Evolutionary conservation across 2,888 invertebrate species (phyloP), one percentile per base, ranked within the genome.

Genomic region (Drosophila emarginata): DNA sequence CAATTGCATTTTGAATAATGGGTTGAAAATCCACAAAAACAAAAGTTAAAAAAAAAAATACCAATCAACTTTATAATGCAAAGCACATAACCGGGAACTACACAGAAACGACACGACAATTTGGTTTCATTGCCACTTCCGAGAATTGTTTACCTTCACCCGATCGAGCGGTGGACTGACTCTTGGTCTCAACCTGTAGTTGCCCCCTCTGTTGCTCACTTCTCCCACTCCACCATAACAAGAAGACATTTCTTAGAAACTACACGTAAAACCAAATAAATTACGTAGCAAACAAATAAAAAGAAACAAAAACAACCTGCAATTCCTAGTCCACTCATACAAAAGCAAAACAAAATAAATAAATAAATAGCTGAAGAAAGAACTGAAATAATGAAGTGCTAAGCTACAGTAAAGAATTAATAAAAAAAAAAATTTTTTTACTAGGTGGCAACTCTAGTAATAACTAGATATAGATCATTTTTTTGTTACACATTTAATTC

Each of bases 31-130:
- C 45, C 21, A 45, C 45, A 45, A 45, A 45, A 45, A 45, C 45
- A 12, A 45, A 7, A 45, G 45, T 7, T 45, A 21, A 45, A 70
- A 58, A 26, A 3, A 14, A 72, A 72, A 71, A 45, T 52, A 64
- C 60, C 52, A 37, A n/a, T 39, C 50, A 65, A 75, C 69, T 54
- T 71, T 66, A 70, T 64, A 67, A 84, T 84, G 72, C 84, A 26
- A 73, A 66, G 64, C 86, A 78, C 78, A 86, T 69, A 77, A 37
- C 54, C 64, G 87, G 87, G 86, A 83, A 83, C 79, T 74, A 82
- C 83, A 73, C 54, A 53, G 50, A 51, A 51, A 28, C 52, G 60
- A 73, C 63, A 69, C 69, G 45, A 45, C 21, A 45, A 45, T 45
- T 45, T 21, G 69, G 67, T 80, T 83, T 78, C 74, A 86, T 72